These are phyloP conservation scores for Apocrypta bakeri DNA, from an alignment of 1,140 invertebrate genomes.

Conservation along the genomic window DNA sequence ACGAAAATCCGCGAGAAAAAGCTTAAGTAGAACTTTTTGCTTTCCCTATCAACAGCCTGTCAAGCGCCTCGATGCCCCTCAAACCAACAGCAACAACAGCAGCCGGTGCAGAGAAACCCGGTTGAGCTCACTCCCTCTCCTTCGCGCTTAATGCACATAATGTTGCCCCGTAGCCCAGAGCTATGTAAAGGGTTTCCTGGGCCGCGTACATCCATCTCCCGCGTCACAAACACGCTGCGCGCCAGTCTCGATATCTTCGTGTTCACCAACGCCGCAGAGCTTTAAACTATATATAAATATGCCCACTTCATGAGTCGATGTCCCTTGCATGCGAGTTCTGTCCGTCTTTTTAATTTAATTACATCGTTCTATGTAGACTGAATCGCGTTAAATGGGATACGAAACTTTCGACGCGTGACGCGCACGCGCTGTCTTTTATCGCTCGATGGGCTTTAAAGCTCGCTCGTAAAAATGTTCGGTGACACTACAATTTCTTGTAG, in stretches of 20 bases:
- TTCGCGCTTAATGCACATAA: constrained; percentile 60
- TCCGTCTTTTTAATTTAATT: no score
- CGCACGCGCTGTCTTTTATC: background rate
- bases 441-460: background rate
- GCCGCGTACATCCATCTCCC: constrained; percentile 63
- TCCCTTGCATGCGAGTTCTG: background rate
- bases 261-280: background rate
- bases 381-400: no score
- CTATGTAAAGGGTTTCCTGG: constrained; percentile 58
- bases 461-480: constrained; percentile 1
- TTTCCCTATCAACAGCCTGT: constrained; percentile 13
- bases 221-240: constrained; percentile 61
- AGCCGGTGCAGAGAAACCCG: background rate
- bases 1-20: background rate
- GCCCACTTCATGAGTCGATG: no score
- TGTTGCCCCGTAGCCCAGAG: constrained; percentile 57
- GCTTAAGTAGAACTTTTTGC: background rate
- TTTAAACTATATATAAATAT: background rate
- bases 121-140: background rate
- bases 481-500: no score
- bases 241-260: constrained; percentile 21
- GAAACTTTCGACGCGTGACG: no score
- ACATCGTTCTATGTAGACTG: no score
- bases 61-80: constrained; percentile 9
- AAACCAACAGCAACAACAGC: background rate